A percentile compares a stretch with the other conserved stretches of the same genome.
These are phyloP conservation scores for Syndactyla subalaris DNA, from an alignment of 2,797 vertebrate genomes.

Conservation along the genomic window DNA sequence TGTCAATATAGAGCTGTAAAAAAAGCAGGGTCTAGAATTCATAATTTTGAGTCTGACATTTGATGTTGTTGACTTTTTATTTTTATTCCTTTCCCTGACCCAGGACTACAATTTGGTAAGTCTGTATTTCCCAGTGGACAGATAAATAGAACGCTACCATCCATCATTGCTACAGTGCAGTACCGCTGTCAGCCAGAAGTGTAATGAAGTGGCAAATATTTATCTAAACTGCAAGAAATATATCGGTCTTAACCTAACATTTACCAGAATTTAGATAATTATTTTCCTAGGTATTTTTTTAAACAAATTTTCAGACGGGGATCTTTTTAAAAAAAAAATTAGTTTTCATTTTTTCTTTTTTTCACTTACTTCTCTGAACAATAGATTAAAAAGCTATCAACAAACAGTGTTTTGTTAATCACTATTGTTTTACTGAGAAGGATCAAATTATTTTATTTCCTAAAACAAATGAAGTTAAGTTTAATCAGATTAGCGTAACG, in stretches of 20 bases:
- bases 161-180: background rate
- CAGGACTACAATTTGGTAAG: background rate
- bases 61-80: background rate
- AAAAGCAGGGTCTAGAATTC: background rate
- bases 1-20: background rate
- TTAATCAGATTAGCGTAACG: conserved; percentile 29
- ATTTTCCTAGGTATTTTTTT: background rate
- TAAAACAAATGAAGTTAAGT: background rate
- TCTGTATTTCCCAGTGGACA: conserved; percentile 15
- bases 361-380: background rate
- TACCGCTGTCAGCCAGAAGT: background rate
- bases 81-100: background rate
- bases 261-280: background rate
- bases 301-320: background rate
- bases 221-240: background rate
- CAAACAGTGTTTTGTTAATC: background rate
- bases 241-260: background rate
- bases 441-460: background rate
- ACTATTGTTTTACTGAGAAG: background rate
- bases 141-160: background rate
- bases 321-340: background rate
- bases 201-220: conserved; percentile 27
- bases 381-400: background rate
- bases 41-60: background rate
- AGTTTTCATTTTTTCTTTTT: background rate